Base-by-base conservation (phyloP, 30 jellyfish, hydroid and myxozoan genomes). In the Aurelia aurita complex sp. Pacific region DNA sequence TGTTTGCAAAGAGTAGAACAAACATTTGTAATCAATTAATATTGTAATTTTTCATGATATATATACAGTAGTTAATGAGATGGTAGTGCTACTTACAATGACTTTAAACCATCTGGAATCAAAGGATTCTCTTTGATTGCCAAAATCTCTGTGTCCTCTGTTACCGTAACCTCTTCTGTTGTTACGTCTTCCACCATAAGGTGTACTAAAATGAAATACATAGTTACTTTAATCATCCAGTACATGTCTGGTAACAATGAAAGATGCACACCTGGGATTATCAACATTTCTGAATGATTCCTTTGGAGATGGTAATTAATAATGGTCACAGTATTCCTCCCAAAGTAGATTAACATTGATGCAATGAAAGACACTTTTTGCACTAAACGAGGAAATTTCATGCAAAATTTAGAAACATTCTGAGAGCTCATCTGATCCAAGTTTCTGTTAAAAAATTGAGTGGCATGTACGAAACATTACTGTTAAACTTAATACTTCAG, bases 21-120 rank as follows among this genome's bases (percentile, higher is more conserved):
- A 17, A 62, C 69, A 62, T 8, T 62, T n/a, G 33, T 6, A 62
- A n/a, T 17, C 33, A n/a, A 17, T 23, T 8, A n/a, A 62, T 2
- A 62, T 17, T 61, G 1, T 61, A 10, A 23, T 23, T 10, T 16
- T 23, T 16, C 10, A 16, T 1, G 50, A 4, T 38, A 38, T 38
- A 38, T 38, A 2, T 38, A 2, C 5, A 4, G 5, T 38, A 38
- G 50, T 2, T 38, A 38, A 2, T 38, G 50, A 38, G 5, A 38
- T 43, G 10, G 5, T 13, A 43, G 54, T 6, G 11, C 1, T 46
- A 79, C 79, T 70, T 62, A 82, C 91, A 59, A 38, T 82, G 40
- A 72, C 61, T 82, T 82, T 82, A 51, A 82, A 82, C 91, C 91
- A 82, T 19, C 62, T 57, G 33, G 91, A 82, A 62, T 71, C 85